A percentile compares a stretch with the other conserved stretches of the same genome.
Evolutionary conservation across 1,140 invertebrate species (phyloP).

Genomic region (Drosophila kohkoa): DNA sequence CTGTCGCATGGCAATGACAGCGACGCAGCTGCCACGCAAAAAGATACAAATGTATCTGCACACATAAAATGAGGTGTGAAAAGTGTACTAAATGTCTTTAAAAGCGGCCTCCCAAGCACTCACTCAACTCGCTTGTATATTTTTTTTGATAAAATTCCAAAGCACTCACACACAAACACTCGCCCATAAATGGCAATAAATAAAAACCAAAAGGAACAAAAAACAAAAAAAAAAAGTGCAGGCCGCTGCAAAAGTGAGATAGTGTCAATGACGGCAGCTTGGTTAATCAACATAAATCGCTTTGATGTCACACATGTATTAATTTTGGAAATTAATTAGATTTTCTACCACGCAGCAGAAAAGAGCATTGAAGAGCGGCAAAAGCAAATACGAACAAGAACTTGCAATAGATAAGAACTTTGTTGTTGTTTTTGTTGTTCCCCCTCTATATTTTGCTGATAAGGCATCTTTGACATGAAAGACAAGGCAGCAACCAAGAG

Average conservation of each 20-base stretch:
- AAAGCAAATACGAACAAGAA: conserved; percentile 1
- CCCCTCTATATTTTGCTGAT: conserved; percentile 43
- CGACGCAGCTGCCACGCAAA: conserved; percentile 19
- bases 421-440: conserved; percentile 5
- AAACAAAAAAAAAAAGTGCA: conserved; percentile 25
- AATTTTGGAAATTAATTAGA: conserved; percentile 78
- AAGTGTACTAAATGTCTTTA: conserved; percentile 72
- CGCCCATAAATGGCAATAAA: conserved; percentile 73
- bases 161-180: conserved; percentile 6
- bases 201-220: conserved; percentile 24
- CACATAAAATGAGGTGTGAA: conserved; percentile 69
- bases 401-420: conserved; percentile 58
- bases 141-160: conserved; percentile 68
- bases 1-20: conserved; percentile 71
- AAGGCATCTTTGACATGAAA: conserved; percentile 72
- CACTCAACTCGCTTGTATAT: neutral
- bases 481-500: conserved; percentile 18
- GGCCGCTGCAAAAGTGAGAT: conserved; percentile 59
- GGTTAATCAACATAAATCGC: conserved; percentile 77
- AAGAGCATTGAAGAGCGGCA: conserved; percentile 16
- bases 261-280: conserved; percentile 58
- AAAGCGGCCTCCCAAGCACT: conserved; percentile 19
- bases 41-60: conserved; percentile 50
- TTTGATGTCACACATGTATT: conserved; percentile 76
- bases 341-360: conserved; percentile 48